Evolutionary conservation across 2,888 invertebrate genomes (phyloP), one percentile per base, ranked within the genome.

Genomic region (Morpho helenor): DNA sequence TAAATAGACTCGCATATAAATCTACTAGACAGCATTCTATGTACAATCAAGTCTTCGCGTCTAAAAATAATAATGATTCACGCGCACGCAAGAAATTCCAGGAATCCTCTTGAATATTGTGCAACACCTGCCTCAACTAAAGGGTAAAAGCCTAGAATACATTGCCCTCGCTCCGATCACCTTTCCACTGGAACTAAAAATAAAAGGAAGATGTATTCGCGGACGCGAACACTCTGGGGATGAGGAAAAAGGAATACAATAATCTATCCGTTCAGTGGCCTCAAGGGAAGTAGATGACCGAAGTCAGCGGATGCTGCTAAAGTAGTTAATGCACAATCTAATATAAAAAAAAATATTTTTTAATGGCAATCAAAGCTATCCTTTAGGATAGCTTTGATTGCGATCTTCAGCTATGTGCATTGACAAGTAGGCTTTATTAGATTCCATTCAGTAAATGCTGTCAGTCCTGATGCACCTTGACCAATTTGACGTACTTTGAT

Each of bases 101-200:
- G 80, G 76, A 83, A 86, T 82, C 62, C 76, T 84, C 79, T 80
- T 71, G 74, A 78, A 81, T 85, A 86, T 88, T 88, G 88, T 87
- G 86, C 87, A 87, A 87, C 87, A 87, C 80, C 84, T 86, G 87
- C 85, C 69, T 66, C 70, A 68, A 69, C 65, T 68, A 51, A 72
- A 76, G 81, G 86, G 82, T 84, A 87, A 85, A 81, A 82, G 78
- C 84, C 87, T 84, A 66, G 77, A 75, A 84, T 80, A 74, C 88
- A 68, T 87, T 87, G 87, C 88, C 84, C 79, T 77, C 72, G 76
- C 71, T 59, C 72, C 82, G 82, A 82, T 79, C 79, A 82, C 82
- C 82, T 84, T 83, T 84, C 82, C 77, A 74, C 76, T 71, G 74
- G 71, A 77, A 84, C 77, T 81, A 85, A 87, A 88, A 88, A 85